These are phyloP conservation scores for Dusona sp. DNA, from an alignment of 2,888 invertebrate genomes.

Conservation along the genomic window DNA sequence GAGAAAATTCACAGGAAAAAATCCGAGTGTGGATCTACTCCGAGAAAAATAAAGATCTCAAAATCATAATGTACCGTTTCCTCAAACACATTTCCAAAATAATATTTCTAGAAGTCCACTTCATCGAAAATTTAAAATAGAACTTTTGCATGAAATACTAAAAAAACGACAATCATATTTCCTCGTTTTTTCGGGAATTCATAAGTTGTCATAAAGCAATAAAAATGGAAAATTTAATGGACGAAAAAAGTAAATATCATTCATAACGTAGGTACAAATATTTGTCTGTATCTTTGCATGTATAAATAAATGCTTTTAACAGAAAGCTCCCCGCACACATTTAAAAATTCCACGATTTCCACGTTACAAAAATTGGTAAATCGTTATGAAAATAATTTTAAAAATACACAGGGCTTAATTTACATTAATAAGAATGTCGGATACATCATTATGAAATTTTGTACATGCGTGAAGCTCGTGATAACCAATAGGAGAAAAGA, in stretches of 20 bases:
- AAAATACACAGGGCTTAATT: background rate
- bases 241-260: background rate
- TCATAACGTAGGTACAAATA: background rate
- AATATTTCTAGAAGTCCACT: background rate
- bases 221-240: conserved; percentile 6
- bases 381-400: background rate
- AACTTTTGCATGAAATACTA: background rate
- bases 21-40: background rate
- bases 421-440: background rate
- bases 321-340: conserved; percentile 5
- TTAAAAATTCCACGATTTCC: background rate
- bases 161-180: background rate
- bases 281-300: background rate
- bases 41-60: conserved; percentile 5
- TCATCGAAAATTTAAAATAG: conserved; percentile 4
- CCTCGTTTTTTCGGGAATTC: background rate
- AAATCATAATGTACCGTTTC: background rate
- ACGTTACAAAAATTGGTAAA: background rate
- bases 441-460: background rate
- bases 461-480: background rate
- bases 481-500: conserved; percentile 14
- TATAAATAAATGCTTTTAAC: background rate
- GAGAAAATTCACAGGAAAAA: conserved; percentile 15
- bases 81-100: background rate
- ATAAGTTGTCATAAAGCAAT: conserved; percentile 6